Evolutionary conservation across 2,797 vertebrate genomes (phyloP), one percentile per base, ranked within the genome.

Genomic region (Nannoperca obscura): DNA sequence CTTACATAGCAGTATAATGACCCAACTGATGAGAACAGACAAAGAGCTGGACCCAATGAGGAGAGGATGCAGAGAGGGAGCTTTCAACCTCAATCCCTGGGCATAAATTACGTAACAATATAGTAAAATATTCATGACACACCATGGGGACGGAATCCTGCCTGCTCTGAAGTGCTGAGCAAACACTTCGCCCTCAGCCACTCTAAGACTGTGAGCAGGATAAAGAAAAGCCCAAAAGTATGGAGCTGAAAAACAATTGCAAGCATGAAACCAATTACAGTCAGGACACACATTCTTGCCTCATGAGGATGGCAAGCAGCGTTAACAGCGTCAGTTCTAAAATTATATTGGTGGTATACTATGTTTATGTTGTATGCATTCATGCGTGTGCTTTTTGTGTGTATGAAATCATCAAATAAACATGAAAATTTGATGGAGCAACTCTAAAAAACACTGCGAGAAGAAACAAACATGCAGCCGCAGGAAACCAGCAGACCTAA

Each of bases 121-220:
- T 91, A 71, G 90, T 94, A 88, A 94, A 94, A 94, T 93, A 94
- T 94, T 94, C 91, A 94, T 94, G 86, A 59, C 71, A 74, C 74
- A 88, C 90, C 84, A 83, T 84, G 68, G 86, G 91, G 90, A 93
- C 60, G 76, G 81, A 81, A 83, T 90, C 83, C 89, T 92, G 86
- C 89, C 67, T 78, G 72, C 86, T 88, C 86, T 83, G 77, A 84
- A 91, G 84, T 86, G 94, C 94, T 93, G 94, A 94, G 92, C 81
- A 88, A 88, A 93, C 93, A 92, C 81, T 94, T 92, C 55, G 32
- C 67, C 74, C 76, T 76, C 47, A 87, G 85, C 87, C 84, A 70
- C 87, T 87, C 77, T 55, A 70, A 86, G 74, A 78, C 81, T 59
- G 58, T 24, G 72, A 85, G 85, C 50, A 85, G 73, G 81, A 89